Percentiles rank a stretch among this genome's conserved stretches.
Evolutionary conservation across 2,888 invertebrate genomes (phyloP).

Genomic region (Lycocerus yunnanus): DNA sequence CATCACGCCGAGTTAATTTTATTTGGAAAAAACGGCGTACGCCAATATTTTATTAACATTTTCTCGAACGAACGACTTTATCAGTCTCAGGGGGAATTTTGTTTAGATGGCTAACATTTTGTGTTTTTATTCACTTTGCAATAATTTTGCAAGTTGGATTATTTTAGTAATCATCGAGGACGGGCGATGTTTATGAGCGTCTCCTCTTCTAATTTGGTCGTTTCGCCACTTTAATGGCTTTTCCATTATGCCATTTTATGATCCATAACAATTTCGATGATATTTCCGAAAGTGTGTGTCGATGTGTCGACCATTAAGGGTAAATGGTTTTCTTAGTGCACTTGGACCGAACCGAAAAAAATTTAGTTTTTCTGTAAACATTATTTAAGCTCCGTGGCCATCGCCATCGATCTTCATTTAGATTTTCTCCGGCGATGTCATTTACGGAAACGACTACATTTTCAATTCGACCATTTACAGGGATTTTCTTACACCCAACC

Average conservation of each 20-base stretch:
- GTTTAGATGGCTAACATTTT: neutral
- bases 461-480: slow-evolving; percentile 12
- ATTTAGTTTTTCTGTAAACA: neutral
- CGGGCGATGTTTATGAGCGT: neutral
- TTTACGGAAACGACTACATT: slow-evolving; percentile 23
- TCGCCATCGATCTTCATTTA: slow-evolving; percentile 27
- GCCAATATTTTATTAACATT: neutral
- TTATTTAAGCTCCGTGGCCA: slow-evolving; percentile 6
- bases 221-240: slow-evolving; percentile 27
- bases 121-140: neutral
- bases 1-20: neutral
- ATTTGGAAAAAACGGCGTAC: neutral
- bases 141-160: neutral
- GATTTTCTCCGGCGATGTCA: slow-evolving; percentile 21
- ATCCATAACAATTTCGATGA: slow-evolving; percentile 28
- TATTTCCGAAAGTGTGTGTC: slow-evolving; percentile 30
- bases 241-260: slow-evolving; percentile 27
- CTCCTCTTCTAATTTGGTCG: slow-evolving; percentile 8
- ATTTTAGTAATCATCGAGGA: neutral
- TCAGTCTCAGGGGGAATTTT: neutral
- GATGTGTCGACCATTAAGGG: slow-evolving; percentile 6
- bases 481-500: neutral
- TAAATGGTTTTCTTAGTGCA: slow-evolving; percentile 1
- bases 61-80: neutral
- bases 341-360: neutral